A percentile compares a stretch with the other conserved stretches of the same genome.
phyloP scores from a whole-genome alignment of 1,140 invertebrate species.

The Sycophila sp. region DNA sequence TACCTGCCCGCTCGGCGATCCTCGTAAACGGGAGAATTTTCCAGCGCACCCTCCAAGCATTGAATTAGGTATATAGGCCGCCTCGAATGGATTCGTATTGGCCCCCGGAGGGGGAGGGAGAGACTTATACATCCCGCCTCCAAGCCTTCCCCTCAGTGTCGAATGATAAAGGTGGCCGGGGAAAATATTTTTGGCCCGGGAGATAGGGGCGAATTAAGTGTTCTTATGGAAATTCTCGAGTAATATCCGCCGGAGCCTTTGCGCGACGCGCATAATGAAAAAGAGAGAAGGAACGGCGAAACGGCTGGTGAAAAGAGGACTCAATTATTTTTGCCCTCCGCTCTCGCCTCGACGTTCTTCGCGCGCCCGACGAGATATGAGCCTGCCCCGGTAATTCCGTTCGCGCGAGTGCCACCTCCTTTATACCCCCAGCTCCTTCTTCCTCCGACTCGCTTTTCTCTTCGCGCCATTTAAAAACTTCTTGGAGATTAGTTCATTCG shows the following conservation, averaged over 20 bases:
- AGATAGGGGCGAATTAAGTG: slow-evolving; percentile 43
- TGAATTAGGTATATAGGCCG: slow-evolving; percentile 57
- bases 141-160: too few species aligned
- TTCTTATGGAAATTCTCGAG: slow-evolving; percentile 61
- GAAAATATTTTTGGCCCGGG: slow-evolving; percentile 54
- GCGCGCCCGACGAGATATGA: slow-evolving; percentile 29
- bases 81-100: slow-evolving; percentile 50
- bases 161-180: slow-evolving; percentile 47
- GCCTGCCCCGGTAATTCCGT: slow-evolving; percentile 28
- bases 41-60: too few species aligned
- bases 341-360: too few species aligned
- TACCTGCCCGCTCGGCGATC: slow-evolving; percentile 43
- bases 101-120: slow-evolving; percentile 32
- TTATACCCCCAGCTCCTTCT: neutral
- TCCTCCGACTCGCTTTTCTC: neutral
- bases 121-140: slow-evolving; percentile 44
- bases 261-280: slow-evolving; percentile 36
- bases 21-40: slow-evolving; percentile 50
- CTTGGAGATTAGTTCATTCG: slow-evolving; percentile 41
- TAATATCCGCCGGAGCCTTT: slow-evolving; percentile 51
- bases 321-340: slow-evolving; percentile 41
- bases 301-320: slow-evolving; percentile 34
- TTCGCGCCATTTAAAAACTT: slow-evolving; percentile 38
- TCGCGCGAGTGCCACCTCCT: slow-evolving; percentile 8
- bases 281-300: slow-evolving; percentile 33